Percentiles rank a stretch among this genome's conserved stretches.
These are phyloP conservation scores for Thysanoteuthis rhombus DNA, from an alignment of 2,888 invertebrate species.

Conservation along the genomic window DNA sequence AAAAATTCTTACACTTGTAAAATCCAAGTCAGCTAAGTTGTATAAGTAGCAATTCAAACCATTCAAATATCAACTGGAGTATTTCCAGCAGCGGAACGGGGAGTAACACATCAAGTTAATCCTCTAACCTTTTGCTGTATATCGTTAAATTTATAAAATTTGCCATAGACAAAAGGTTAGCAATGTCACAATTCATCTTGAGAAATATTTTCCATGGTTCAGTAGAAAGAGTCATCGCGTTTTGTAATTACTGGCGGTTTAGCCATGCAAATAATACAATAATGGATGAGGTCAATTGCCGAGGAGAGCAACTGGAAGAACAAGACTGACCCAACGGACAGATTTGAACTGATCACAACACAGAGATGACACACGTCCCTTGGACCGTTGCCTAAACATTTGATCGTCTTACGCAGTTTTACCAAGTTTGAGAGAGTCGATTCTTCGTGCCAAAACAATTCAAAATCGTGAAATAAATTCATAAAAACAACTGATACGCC, in stretches of 20 bases:
- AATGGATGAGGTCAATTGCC: background rate
- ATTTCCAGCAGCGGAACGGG: background rate
- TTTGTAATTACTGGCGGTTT: background rate
- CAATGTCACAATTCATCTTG: background rate
- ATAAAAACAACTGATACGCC: background rate
- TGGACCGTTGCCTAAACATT: background rate
- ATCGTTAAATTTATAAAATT: background rate
- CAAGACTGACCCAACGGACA: background rate
- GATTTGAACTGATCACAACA: background rate
- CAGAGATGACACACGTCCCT: background rate
- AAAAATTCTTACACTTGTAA: background rate
- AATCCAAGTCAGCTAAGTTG: background rate
- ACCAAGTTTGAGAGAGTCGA: background rate
- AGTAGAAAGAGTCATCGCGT: background rate
- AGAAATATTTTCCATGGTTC: background rate
- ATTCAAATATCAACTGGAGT: background rate
- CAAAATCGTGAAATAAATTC: background rate
- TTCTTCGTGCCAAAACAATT: slow-evolving; percentile 12
- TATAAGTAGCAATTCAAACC: background rate
- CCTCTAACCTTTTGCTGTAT: background rate
- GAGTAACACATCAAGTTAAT: background rate
- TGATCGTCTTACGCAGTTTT: background rate
- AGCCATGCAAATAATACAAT: background rate
- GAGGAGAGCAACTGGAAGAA: background rate
- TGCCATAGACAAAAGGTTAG: background rate